Evolutionary conservation across 2,797 vertebrate genomes (phyloP), one percentile per base, ranked within the genome.

Genomic region (Rhodeus uyekii): DNA sequence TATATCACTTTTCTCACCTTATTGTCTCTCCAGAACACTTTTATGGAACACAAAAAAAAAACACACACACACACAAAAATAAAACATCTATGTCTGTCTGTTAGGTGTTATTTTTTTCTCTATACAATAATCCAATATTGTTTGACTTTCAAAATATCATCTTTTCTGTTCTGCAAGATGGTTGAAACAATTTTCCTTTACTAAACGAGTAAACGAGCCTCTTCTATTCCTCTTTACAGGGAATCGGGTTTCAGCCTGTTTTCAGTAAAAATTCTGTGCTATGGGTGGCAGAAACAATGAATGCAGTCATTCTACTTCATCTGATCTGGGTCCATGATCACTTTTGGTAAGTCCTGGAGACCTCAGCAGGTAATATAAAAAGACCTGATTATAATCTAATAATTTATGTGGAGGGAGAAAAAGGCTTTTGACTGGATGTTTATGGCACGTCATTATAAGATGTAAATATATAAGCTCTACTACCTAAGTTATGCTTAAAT

Each of bases 181-280:
- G n/a, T n/a, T 76, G 61, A 39, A 82, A 68, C 32, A 46, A 7
- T 2, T 38, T 24, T 32, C 75, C 48, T 24, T 24, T n/a, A n/a
- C n/a, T 27, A 55, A 72, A 75, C 67, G 36, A 74, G 84, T 69
- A 32, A 80, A 44, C 69, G 83, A 65, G 65, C 64, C 55, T 74
- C 65, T 81, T 76, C 60, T 65, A 50, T 83, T 42, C n/a, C 67
- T 77, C 39, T 82, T 82, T 68, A 72, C 27, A 8, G 22, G 39
- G 16, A 72, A 38, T 78, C 61, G 29, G 10, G 71, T 85, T 84
- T 76, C 78, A 67, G 58, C 36, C 27, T 73, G 69, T 71, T 64
- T 80, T 34, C 68, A 69, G 27, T 75, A 42, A 82, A 80, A 72
- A 19, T 24, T 55, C 39, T 44, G 22, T 46, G 22, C 42, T 22